Percentiles rank a stretch among this genome's conserved stretches.
These are phyloP conservation scores for Scaptomyza reducta DNA, from an alignment of 2,888 invertebrate genomes.

Conservation along the genomic window DNA sequence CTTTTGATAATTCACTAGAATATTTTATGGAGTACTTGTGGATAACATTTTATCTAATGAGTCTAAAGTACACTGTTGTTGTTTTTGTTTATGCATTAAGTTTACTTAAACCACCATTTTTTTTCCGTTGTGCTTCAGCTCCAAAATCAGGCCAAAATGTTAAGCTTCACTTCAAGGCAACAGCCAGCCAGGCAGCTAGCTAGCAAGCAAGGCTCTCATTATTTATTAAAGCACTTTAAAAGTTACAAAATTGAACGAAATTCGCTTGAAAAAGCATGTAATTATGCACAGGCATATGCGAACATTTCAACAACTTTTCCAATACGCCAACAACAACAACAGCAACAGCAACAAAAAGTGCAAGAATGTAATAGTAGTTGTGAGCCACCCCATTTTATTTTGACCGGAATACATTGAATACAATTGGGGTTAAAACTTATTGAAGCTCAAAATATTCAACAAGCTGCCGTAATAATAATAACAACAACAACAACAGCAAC, in stretches of 20 bases:
- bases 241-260: constrained; percentile 59
- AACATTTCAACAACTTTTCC: constrained; percentile 64
- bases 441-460: constrained; percentile 58
- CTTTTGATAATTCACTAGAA: background rate
- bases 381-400: constrained; percentile 33
- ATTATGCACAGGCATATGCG: constrained; percentile 73
- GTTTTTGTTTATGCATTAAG: no score
- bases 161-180: constrained; percentile 24
- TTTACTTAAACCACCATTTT: background rate
- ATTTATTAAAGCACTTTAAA: constrained; percentile 69
- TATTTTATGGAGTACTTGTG: background rate
- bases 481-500: constrained; percentile 19
- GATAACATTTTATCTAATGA: background rate
- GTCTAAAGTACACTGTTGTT: background rate
- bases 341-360: constrained; percentile 7
- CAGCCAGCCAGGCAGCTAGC: background rate
- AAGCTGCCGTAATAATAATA: constrained; percentile 23
- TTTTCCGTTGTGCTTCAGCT: background rate
- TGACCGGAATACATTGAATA: constrained; percentile 29
- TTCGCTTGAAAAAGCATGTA: constrained; percentile 45
- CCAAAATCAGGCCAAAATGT: constrained; percentile 54
- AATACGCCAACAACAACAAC: constrained; percentile 21
- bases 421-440: constrained; percentile 70
- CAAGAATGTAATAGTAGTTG: background rate
- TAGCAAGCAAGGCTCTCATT: constrained; percentile 44